A percentile compares a stretch with the other conserved stretches of the same genome.
phyloP scores from a whole-genome alignment of 2,113 vertebrate genomes.

The Vanacampus margaritifer region DNA sequence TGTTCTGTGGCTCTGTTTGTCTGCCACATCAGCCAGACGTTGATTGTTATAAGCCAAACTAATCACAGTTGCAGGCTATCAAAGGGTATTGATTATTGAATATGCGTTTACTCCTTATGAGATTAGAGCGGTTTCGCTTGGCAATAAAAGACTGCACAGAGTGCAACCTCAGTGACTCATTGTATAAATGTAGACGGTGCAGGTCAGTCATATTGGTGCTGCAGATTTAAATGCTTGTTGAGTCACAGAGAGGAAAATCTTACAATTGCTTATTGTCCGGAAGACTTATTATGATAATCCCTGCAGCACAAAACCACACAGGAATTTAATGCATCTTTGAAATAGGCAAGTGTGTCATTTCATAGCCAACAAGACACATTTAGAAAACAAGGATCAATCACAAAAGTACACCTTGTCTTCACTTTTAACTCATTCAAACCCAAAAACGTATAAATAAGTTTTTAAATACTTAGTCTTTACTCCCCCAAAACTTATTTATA shows the following conservation, averaged over 20 bases:
- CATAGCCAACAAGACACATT: not conserved
- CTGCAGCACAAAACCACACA: no score
- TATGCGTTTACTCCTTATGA: not conserved
- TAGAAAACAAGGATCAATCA: no score
- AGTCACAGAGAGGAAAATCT: not conserved
- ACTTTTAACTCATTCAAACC: no score
- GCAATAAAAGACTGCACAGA: not conserved
- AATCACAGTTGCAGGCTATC: not conserved
- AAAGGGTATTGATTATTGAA: slow-evolving; percentile 9
- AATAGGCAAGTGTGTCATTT: not conserved
- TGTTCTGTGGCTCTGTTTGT: not conserved
- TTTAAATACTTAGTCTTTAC: no score
- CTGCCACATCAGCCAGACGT: not conserved
- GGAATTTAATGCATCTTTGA: no score
- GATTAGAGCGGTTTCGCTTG: not conserved
- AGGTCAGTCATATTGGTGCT: slow-evolving; percentile 6
- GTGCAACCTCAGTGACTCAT: slow-evolving; percentile 6
- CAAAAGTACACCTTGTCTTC: no score
- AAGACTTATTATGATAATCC: no score
- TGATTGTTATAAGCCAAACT: slow-evolving; percentile 1
- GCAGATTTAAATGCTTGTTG: not conserved
- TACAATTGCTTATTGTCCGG: not conserved
- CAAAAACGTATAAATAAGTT: no score
- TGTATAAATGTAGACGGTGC: slow-evolving; percentile 2
- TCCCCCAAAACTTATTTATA: no score